phyloP scores from a whole-genome alignment of 2,888 invertebrate species.

The Saturnia japonica region DNA sequence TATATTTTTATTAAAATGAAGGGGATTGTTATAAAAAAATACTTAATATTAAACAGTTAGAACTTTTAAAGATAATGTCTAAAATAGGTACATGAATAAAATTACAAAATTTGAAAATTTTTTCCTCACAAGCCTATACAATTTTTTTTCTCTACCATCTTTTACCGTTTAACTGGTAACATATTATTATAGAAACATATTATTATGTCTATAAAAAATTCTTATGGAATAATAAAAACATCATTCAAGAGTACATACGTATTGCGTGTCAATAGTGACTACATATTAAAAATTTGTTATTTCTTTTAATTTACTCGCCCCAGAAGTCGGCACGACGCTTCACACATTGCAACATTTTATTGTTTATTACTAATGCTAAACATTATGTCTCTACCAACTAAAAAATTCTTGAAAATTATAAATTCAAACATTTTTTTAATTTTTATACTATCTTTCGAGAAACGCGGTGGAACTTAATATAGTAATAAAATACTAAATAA shows the following conservation, averaged over 20 bases:
- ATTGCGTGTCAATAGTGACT: neutral
- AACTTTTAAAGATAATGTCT: too few species aligned
- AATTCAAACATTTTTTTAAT: too few species aligned
- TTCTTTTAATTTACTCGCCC: neutral
- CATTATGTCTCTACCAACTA: neutral
- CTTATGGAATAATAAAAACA: neutral
- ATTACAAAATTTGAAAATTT: neutral
- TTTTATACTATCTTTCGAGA: too few species aligned
- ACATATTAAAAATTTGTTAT: neutral
- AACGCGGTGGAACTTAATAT: neutral
- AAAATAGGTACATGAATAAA: neutral
- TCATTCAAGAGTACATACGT: neutral
- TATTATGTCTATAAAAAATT: conserved; percentile 16
- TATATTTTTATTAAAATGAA: neutral
- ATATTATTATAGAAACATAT: neutral
- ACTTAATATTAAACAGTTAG: neutral
- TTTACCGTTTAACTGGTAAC: neutral
- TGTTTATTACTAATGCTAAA: conserved; percentile 12
- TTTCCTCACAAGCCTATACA: too few species aligned
- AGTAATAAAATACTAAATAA: neutral
- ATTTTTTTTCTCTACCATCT: neutral
- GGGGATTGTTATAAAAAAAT: neutral
- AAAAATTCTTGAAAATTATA: too few species aligned
- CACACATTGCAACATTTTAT: conserved; percentile 52
- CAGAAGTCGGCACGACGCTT: conserved; percentile 15